phyloP scores from a whole-genome alignment of 2,113 vertebrate genomes.

The Eptesicus fuscus region DNA sequence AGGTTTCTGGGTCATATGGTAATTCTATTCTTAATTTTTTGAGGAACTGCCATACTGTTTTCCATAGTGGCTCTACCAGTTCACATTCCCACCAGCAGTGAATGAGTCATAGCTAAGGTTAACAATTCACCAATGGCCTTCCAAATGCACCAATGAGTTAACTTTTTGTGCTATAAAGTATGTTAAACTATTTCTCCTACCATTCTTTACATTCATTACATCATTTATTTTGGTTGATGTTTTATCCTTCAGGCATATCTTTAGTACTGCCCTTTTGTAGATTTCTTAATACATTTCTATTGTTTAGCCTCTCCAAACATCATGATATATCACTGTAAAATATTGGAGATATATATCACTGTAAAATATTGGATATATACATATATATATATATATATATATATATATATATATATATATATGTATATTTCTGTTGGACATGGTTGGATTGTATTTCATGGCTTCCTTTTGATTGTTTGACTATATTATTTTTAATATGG shows the following conservation, averaged over 20 bases:
- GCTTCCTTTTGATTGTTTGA: background rate
- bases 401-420: no score
- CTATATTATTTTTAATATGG: no score
- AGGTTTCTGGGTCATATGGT: background rate
- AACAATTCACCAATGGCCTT: background rate
- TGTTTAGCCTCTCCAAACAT: background rate
- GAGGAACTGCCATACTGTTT: background rate
- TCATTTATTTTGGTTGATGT: background rate
- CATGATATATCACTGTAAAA: background rate
- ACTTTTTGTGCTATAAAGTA: background rate
- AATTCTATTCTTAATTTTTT: background rate
- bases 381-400: no score
- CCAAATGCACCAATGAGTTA: background rate
- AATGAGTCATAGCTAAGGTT: background rate
- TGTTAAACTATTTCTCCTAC: background rate
- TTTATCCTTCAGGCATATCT: background rate
- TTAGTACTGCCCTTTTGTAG: background rate
- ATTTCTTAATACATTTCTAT: background rate
- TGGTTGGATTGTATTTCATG: background rate
- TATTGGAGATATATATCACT: background rate
- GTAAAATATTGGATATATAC: no score
- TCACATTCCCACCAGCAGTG: background rate
- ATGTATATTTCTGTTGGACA: background rate
- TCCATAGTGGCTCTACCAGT: background rate
- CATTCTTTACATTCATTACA: background rate